Base-by-base conservation (phyloP, 2,888 invertebrate species). In the Trissolcus japonicus region DNA sequence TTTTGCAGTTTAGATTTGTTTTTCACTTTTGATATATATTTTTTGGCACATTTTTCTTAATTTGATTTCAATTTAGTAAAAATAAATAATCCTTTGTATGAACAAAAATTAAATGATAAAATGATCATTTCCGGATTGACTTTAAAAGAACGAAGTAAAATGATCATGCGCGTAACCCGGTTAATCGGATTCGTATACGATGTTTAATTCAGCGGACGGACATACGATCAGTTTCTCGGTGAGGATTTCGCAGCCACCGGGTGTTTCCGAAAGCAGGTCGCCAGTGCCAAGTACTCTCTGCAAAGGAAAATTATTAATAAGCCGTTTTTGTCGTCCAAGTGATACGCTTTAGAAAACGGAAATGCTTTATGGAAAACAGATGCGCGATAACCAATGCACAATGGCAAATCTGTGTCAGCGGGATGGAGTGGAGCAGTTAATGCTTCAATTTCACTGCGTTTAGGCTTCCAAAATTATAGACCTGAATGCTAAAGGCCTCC, bases 221-320 rank as follows among this genome's bases (percentile, higher is more conserved):
- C 40, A 14, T 46, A 41, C 54, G 62, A 66, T 69, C 71, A 71
- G 59, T 72, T 72, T 59, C 66, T 66, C 67, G 53, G 25, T 56
- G 59, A 59, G 65, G 21, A 17, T 41, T 41, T 21, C 56, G 59
- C 25, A 40, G 61, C 57, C 72, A 72, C 35, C 35, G 35, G 29
- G 59, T 77, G 72, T 54, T 68, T 67, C 55, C 43, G 72, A 77
- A 77, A 77, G 72, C 72, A 55, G 76, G 68, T 75, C 75, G 63
- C 48, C 35, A 4, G 9, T 21, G 40, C 14, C 40, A 17, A 46
- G 53, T 53, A 63, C 35, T 59, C 35, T 59, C 46, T n/a, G 50
- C 40, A 41, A 68, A 19, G 54, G 63, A 63, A 76, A 62, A 67
- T 67, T 54, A 62, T 67, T 77, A 77, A 72, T 72, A 56, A 62